Conservation (phyloP, 2,797 vertebrate species). For the Bucorvus abyssinicus region DNA sequence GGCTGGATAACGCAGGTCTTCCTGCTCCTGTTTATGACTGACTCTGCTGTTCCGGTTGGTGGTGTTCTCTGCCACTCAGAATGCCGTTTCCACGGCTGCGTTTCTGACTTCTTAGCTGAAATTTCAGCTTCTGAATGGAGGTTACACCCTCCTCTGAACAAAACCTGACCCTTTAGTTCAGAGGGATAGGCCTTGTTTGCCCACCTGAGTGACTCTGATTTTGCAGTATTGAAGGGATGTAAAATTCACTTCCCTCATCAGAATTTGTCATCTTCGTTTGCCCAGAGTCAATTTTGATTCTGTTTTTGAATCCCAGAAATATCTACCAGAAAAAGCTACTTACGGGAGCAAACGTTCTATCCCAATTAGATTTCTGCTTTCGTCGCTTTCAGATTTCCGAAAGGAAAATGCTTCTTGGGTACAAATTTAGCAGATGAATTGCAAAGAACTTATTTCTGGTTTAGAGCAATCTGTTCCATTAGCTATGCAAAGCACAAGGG, state of each 20-base stretch:
- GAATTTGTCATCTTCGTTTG: background rate
- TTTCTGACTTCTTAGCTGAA: background rate
- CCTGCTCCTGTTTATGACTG: background rate
- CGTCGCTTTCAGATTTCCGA: background rate
- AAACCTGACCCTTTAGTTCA: background rate
- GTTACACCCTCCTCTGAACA: background rate
- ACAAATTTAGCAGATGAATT: background rate
- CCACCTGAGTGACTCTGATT: background rate
- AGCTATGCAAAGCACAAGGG: background rate
- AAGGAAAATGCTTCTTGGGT: background rate
- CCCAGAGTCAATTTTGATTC: background rate
- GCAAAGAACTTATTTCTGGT: background rate
- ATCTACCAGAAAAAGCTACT: background rate
- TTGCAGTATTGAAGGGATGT: background rate
- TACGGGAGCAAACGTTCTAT: background rate
- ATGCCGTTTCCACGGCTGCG: background rate
- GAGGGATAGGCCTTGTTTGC: background rate
- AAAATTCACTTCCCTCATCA: background rate
- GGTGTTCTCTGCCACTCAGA: background rate
- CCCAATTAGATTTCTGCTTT: background rate
- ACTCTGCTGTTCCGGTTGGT: background rate
- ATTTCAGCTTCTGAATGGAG: background rate
- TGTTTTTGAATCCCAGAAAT: background rate
- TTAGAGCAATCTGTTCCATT: background rate
- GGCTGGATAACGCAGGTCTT: background rate